Evolutionary conservation across 2,113 vertebrate genomes (phyloP).

Genomic region (Chlamydotis undulata): DNA sequence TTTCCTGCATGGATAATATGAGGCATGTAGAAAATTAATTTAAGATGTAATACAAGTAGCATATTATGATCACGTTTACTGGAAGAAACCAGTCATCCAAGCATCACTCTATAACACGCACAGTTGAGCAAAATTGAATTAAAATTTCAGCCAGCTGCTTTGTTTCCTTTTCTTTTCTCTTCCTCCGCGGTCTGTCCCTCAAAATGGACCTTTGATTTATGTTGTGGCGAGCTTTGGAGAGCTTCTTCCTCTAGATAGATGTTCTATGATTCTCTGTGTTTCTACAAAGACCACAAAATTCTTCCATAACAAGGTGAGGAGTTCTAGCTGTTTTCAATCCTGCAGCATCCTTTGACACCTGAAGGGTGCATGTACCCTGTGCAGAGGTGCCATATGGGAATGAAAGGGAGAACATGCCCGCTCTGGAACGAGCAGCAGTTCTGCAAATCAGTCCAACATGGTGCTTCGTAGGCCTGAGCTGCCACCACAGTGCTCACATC

Average conservation of each 20-base stretch:
- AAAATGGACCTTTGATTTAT: fast-evolving
- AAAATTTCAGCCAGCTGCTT: not conserved
- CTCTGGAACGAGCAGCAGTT: not conserved
- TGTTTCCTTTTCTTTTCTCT: not conserved
- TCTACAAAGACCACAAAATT: not conserved
- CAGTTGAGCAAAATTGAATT: not conserved
- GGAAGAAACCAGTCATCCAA: not conserved
- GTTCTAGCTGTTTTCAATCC: not conserved
- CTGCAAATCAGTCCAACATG: not conserved
- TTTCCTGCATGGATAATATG: not conserved
- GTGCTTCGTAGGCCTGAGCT: not conserved
- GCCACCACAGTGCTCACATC: not conserved
- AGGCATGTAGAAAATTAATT: not conserved
- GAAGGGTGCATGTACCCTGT: not conserved
- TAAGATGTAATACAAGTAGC: not conserved
- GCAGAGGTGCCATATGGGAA: not conserved
- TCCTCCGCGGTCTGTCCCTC: not conserved
- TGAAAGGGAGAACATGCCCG: not conserved
- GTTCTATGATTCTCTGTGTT: not conserved
- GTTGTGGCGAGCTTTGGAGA: not conserved
- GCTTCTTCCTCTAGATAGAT: not conserved
- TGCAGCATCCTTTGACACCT: not conserved
- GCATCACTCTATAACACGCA: not conserved
- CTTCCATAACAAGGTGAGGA: not conserved
- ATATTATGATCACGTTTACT: not conserved